Evolutionary conservation across 2,888 invertebrate species (phyloP), one percentile per base, ranked within the genome.

Genomic region (Plusia festucae): DNA sequence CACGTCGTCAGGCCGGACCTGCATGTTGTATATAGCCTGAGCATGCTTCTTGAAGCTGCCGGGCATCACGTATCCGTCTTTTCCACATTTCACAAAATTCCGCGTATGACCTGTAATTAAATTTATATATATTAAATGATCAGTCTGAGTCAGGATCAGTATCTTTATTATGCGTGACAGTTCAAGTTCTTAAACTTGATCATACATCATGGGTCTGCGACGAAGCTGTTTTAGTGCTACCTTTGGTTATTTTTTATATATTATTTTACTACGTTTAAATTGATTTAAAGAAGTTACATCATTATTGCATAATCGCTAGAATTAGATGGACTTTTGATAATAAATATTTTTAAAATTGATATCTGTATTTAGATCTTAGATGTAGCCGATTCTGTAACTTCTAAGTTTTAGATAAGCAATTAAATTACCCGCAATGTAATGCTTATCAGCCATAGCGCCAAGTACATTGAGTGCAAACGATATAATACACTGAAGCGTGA

Each of bases 51-150:
- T 85, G 78, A 92, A 94, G 0, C 85, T 78, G 0, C 91, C 91
- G 0, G 94, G 91, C 94, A 95, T 92, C 51, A 94, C 85, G 73
- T 93, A 94, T 2, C 89, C 93, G 1, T 84, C 78, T 65, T 91
- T 90, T 1, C 94, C 93, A 60, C 93, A 93, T 88, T 88, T 92
- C 15, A 94, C 87, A 69, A 95, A 95, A 0, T 85, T 82, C 49
- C 86, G 87, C 0, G 90, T 91, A 69, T 93, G 91, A 0, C 94
- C 94, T 94, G 89, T 0, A 84, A 86, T 57, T 40, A 40, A 40
- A 5, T n/a, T n/a, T 0, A 40, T 0, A 40, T 6, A 40, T n/a
- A n/a, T 34, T 34, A 34, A 34, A 15, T 34, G 27, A n/a, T n/a
- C 2, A 4, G 27, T 7, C 27, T 7, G 5, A 0, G 27, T 27